Evolutionary conservation across 2,797 vertebrate species (phyloP).

Genomic region (Coreius guichenoti): DNA sequence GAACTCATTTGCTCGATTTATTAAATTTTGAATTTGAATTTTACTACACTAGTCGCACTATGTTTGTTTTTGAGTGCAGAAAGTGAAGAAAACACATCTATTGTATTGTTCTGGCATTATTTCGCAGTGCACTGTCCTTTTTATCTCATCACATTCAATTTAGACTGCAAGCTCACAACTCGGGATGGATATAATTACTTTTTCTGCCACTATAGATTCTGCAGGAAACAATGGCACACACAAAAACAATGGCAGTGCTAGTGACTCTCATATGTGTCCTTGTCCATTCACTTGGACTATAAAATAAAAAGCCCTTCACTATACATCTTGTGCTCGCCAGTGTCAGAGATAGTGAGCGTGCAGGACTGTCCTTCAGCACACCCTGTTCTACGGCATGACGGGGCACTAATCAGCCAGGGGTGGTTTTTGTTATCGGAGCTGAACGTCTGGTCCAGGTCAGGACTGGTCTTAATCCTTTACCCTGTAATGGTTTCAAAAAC

Average conservation of each 20-base stretch:
- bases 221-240: background rate
- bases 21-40: background rate
- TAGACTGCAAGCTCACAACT: constrained; percentile 17
- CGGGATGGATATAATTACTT: background rate
- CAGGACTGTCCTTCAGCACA: constrained; percentile 34
- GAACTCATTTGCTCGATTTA: background rate
- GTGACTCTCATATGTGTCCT: constrained; percentile 10
- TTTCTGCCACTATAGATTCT: constrained; percentile 11
- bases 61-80: background rate
- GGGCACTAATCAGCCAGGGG: constrained; percentile 40
- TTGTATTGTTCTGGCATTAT: background rate
- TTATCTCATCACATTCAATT: constrained; percentile 24
- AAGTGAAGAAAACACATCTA: background rate
- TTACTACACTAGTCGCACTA: background rate
- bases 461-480: constrained; percentile 42
- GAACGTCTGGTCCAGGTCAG: constrained; percentile 35
- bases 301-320: constrained; percentile 26
- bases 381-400: constrained; percentile 34
- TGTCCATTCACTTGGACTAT: constrained; percentile 18
- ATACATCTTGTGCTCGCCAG: background rate
- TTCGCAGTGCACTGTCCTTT: background rate
- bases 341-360: background rate
- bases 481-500: constrained; percentile 19
- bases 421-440: constrained; percentile 37
- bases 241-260: background rate